Evolutionary conservation across 2,797 vertebrate species (phyloP), one percentile per base, ranked within the genome.

Genomic region (Pantherophis alleghaniensis): DNA sequence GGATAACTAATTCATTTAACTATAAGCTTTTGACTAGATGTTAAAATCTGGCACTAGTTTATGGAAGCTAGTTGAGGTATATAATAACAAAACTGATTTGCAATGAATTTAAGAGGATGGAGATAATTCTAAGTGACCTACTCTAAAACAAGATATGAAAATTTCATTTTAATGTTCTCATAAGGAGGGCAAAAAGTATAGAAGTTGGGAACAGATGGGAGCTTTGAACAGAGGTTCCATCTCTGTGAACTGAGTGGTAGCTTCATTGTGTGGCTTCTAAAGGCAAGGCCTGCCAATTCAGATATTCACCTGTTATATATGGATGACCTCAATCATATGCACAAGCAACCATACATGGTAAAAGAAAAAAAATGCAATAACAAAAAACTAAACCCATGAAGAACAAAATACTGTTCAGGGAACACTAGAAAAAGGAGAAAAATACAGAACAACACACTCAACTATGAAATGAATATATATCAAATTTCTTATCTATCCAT

Each of bases 51-150:
- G 87, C 57, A 5, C 26, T 94, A 87, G 37, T 92, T 95, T 95
- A 56, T 74, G 90, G 92, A 74, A 94, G 61, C 57, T 92, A 94
- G 66, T 28, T 6, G 12, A 42, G 32, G n/a, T 63, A 86, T 91
- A 95, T 95, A 95, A 94, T 93, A 51, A 74, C 66, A 95, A 92
- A 90, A 92, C 2, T 94, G 95, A 92, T 95, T 96, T 94, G 92
- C 74, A 94, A 93, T 95, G 94, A 96, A 93, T 0, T 0, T 89
- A 89, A 92, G 94, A 90, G 63, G 92, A 95, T 96, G 37, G 18
- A 83, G 1, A 94, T 74, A 47, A 90, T 94, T 95, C 94, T 83
- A 11, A 11, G 94, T 93, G 92, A 89, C 53, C 91, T 93, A 18
- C 20, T 90, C 89, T 60, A 91, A 26, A 28, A 5, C 90, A 90